These are phyloP conservation scores for Eudemis profundana DNA, from an alignment of 2,888 invertebrate species.

Conservation along the genomic window DNA sequence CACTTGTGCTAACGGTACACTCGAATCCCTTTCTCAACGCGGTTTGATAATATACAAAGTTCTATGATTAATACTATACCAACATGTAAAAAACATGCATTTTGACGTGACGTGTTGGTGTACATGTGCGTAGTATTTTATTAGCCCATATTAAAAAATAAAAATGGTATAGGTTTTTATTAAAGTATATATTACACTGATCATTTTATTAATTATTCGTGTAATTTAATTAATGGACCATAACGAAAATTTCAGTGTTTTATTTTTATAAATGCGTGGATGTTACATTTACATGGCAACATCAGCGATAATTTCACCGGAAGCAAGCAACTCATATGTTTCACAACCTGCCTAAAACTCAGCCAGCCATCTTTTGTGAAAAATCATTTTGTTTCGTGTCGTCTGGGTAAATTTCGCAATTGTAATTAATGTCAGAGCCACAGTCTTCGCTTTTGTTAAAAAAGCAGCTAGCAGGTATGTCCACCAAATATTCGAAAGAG, in stretches of 20 bases:
- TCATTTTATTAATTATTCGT: too few species aligned
- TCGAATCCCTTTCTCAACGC: too few species aligned
- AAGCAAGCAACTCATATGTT: slow-evolving; percentile 83
- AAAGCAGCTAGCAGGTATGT: slow-evolving; percentile 97
- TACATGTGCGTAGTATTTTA: not conserved
- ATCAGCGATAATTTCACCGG: slow-evolving; percentile 60
- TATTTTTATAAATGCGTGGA: slow-evolving; percentile 9
- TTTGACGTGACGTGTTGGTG: not conserved
- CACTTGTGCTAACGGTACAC: too few species aligned
- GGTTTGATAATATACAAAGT: too few species aligned
- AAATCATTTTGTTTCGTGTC: slow-evolving; percentile 89
- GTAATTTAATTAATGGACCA: not conserved
- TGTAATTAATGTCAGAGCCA: slow-evolving; percentile 97
- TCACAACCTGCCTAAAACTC: slow-evolving; percentile 83
- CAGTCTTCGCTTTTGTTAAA: slow-evolving; percentile 97
- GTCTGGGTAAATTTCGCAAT: slow-evolving; percentile 91
- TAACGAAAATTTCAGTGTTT: not conserved
- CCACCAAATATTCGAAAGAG: slow-evolving; percentile 51
- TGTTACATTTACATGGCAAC: slow-evolving; percentile 59
- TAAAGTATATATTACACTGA: too few species aligned
- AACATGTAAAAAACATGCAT: not conserved
- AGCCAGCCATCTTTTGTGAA: slow-evolving; percentile 91
- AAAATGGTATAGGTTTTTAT: not conserved
- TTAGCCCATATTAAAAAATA: not conserved
- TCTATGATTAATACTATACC: too few species aligned